phyloP scores from a whole-genome alignment of 2,888 invertebrate species.

The Galerucella calmariensis region DNA sequence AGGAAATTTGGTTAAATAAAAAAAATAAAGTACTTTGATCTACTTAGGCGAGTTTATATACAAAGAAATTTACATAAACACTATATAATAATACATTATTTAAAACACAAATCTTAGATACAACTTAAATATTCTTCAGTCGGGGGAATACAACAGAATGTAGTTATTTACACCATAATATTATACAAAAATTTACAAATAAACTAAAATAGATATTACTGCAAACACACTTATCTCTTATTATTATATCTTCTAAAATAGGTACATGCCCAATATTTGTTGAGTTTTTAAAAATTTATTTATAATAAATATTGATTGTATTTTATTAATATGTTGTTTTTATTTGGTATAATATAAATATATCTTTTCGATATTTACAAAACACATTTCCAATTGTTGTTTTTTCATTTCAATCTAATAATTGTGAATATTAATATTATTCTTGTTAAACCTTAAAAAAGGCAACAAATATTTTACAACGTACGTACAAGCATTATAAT shows the following conservation, averaged over 20 bases:
- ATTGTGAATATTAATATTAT: not conserved
- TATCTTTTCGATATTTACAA: no score
- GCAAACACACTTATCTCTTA: conserved; percentile 21
- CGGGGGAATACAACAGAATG: conserved; percentile 53
- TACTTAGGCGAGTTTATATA: conserved; percentile 24
- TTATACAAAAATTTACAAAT: conserved; percentile 55
- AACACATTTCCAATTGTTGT: no score
- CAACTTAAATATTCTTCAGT: conserved; percentile 45
- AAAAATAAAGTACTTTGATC: not conserved
- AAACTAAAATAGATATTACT: conserved; percentile 26
- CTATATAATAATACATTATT: conserved; percentile 20
- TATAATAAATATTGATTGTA: no score
- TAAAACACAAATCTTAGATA: conserved; percentile 17
- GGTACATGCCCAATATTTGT: conserved; percentile 2
- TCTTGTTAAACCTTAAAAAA: not conserved
- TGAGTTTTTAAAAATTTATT: not conserved
- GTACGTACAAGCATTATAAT: conserved; percentile 15
- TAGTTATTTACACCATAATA: conserved; percentile 56
- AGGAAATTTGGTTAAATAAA: not conserved
- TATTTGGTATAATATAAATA: no score
- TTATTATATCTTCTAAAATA: conserved; percentile 16
- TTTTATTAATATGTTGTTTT: no score
- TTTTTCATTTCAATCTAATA: no score
- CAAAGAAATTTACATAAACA: conserved; percentile 22
- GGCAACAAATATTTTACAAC: not conserved